Evolutionary conservation across 1,140 invertebrate genomes (phyloP).

Genomic region (Leptinotarsa lineolata): DNA sequence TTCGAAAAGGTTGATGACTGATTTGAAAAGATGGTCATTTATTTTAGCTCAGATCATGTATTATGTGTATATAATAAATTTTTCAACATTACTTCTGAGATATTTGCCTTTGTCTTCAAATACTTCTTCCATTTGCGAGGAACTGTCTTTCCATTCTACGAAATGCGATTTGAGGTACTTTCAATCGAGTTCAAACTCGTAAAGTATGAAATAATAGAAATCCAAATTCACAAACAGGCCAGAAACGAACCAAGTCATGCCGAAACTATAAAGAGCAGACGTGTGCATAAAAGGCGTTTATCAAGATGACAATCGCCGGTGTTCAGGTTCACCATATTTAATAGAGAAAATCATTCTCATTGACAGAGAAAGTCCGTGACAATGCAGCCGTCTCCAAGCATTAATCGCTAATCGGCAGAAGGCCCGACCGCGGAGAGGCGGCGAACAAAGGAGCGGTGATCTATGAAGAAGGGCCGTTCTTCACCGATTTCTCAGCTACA

Average conservation of each 20-base stretch:
- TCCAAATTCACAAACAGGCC: not conserved
- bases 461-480: slow-evolving; percentile 56
- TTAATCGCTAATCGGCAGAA: slow-evolving; percentile 55
- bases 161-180: too few species aligned
- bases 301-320: slow-evolving; percentile 48
- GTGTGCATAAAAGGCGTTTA: slow-evolving; percentile 49
- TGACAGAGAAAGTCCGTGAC: slow-evolving; percentile 48
- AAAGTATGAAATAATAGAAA: too few species aligned
- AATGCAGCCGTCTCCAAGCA: slow-evolving; percentile 52
- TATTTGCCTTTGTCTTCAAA: too few species aligned
- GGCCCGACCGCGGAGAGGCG: slow-evolving; percentile 30
- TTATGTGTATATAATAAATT: too few species aligned
- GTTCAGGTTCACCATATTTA: slow-evolving; percentile 50
- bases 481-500: slow-evolving; percentile 57
- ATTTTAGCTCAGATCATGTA: too few species aligned
- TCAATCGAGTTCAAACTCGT: too few species aligned
- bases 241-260: not conserved
- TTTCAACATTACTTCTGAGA: too few species aligned
- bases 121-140: too few species aligned
- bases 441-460: slow-evolving; percentile 53
- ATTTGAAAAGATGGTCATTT: too few species aligned
- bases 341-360: slow-evolving; percentile 47
- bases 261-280: not conserved
- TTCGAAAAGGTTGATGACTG: too few species aligned
- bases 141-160: too few species aligned